phyloP scores from a whole-genome alignment of 2,797 vertebrate species.

The Carcharodon carcharias region DNA sequence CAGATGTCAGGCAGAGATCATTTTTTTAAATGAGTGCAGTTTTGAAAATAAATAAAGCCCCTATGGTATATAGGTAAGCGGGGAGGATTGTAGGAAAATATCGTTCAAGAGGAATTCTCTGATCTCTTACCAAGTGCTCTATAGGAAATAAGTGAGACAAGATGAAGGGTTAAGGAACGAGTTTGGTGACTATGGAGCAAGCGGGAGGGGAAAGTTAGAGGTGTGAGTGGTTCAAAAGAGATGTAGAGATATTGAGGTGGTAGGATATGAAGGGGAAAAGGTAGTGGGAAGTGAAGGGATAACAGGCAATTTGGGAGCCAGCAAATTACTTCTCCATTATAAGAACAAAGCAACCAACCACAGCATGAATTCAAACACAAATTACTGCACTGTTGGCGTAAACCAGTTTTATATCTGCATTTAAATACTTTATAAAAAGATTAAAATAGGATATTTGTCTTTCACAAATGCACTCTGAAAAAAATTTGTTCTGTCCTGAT shows the following conservation, averaged over 20 bases:
- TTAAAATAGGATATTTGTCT: not conserved
- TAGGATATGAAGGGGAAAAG: too few species aligned
- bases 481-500: not conserved
- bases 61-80: not conserved
- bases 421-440: not conserved
- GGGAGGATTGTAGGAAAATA: not conserved
- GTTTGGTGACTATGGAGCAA: not conserved
- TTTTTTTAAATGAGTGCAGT: not conserved
- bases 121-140: not conserved
- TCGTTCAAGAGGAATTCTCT: not conserved
- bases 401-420: not conserved
- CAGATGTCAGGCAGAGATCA: not conserved
- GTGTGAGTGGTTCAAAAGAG: not conserved
- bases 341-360: not conserved
- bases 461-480: not conserved
- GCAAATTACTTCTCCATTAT: not conserved
- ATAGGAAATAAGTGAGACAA: not conserved
- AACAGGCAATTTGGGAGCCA: too few species aligned
- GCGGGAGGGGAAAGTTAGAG: not conserved
- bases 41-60: not conserved
- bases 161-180: not conserved
- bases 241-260: constrained; percentile 42
- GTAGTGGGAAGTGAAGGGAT: too few species aligned
- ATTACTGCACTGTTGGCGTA: not conserved
- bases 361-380: not conserved